Evolutionary conservation across 2,113 vertebrate genomes (phyloP).

Genomic region (Solea solea): DNA sequence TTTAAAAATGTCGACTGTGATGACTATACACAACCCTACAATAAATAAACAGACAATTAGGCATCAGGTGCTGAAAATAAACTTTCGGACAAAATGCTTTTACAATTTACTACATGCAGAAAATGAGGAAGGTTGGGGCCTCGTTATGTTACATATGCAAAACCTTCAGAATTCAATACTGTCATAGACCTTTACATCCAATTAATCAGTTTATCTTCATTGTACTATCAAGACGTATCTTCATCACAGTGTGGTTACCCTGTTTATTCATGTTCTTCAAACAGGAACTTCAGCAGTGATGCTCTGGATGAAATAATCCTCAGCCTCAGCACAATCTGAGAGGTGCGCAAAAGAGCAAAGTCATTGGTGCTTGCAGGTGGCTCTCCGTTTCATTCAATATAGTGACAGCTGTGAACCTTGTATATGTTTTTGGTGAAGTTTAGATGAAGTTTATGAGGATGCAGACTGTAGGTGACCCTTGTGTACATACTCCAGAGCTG

Average conservation of each 20-base stretch:
- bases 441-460: conserved; percentile 71
- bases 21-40: not conserved
- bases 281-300: not conserved
- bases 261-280: not conserved
- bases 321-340: not conserved
- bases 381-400: conserved; percentile 17
- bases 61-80: conserved; percentile 13
- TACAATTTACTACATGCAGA: conserved; percentile 3
- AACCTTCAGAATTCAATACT: not conserved
- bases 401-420: too few relatives aligned
- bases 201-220: not conserved
- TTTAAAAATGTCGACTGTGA: not conserved
- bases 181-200: not conserved
- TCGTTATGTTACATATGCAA: conserved; percentile 7
- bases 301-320: not conserved
- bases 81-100: not conserved
- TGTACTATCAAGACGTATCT: not conserved
- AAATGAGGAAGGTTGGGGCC: not conserved
- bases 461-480: conserved; percentile 90
- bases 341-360: conserved; percentile 5
- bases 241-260: not conserved
- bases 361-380: conserved; percentile 2
- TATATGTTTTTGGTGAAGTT: not conserved
- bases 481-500: conserved; percentile 92
- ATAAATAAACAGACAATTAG: conserved; percentile 6